Conservation (phyloP, 2,888 invertebrate species). For the Epistrophe grossulariae region DNA sequence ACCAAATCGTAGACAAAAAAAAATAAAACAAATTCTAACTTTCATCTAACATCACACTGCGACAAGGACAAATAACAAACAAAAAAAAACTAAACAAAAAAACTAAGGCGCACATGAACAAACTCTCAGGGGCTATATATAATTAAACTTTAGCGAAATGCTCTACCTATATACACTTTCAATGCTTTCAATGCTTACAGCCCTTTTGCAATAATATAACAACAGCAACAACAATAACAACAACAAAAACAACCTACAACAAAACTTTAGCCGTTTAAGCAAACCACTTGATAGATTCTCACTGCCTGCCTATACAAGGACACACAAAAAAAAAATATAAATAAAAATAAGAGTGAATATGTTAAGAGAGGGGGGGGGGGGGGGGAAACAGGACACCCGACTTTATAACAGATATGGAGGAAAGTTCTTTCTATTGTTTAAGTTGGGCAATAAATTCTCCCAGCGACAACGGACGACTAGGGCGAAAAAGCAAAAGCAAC, state of each 20-base stretch:
- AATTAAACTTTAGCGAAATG: constrained; percentile 60
- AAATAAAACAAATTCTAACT: not conserved
- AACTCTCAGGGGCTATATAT: constrained; percentile 53
- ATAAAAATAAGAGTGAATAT: constrained; percentile 30
- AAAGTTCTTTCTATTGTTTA: constrained; percentile 60
- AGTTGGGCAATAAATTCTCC: constrained; percentile 65
- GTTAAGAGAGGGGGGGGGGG: too few relatives aligned
- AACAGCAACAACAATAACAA: not conserved
- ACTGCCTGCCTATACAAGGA: not conserved
- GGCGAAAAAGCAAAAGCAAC: constrained; percentile 29
- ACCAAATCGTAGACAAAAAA: not conserved
- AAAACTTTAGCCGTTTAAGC: constrained; percentile 32
- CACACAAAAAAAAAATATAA: constrained; percentile 6
- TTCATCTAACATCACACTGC: not conserved
- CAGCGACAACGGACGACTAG: constrained; percentile 17
- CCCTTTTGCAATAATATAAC: too few relatives aligned
- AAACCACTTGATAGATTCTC: constrained; percentile 68
- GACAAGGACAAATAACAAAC: not conserved
- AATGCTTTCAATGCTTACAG: too few relatives aligned
- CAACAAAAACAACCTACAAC: constrained; percentile 22
- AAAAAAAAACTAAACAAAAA: not conserved
- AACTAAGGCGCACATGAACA: constrained; percentile 37
- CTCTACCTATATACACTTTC: constrained; percentile 14
- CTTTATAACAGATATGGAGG: not conserved
- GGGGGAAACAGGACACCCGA: too few relatives aligned